phyloP scores from a whole-genome alignment of 2,113 vertebrate species.

The Syngnathoides biaculeatus region DNA sequence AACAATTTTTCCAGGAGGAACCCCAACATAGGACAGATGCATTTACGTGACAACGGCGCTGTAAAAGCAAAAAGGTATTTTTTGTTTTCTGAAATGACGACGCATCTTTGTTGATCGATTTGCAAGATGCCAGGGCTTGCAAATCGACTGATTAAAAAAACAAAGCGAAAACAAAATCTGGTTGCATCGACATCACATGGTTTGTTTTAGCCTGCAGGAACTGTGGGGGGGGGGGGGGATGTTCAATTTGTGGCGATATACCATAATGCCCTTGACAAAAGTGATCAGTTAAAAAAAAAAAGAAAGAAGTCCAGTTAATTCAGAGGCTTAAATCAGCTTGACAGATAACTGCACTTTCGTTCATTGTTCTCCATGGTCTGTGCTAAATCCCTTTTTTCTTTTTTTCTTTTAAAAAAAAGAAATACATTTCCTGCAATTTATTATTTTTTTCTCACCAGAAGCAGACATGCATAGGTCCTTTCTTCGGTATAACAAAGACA shows the following conservation, averaged over 20 bases:
- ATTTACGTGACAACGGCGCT: neutral
- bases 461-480: slow-evolving; percentile 36
- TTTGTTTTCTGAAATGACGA: too few relatives aligned
- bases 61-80: neutral
- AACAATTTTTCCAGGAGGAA: neutral
- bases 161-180: too few relatives aligned
- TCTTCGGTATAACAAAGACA: slow-evolving; percentile 42
- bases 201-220: too few relatives aligned
- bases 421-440: slow-evolving; percentile 40
- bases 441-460: slow-evolving; percentile 14
- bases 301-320: neutral
- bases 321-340: neutral
- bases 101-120: too few relatives aligned
- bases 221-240: too few relatives aligned
- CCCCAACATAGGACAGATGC: neutral
- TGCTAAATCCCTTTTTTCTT: slow-evolving; percentile 37
- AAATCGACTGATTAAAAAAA: too few relatives aligned
- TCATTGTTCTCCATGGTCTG: slow-evolving; percentile 1
- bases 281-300: neutral
- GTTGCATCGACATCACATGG: too few relatives aligned
- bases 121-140: too few relatives aligned
- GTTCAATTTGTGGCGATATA: neutral
- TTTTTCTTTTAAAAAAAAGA: too few relatives aligned
- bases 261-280: neutral
- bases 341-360: slow-evolving; percentile 9